Percentiles rank a stretch among this genome's conserved stretches.
Evolutionary conservation across 2,888 invertebrate genomes (phyloP).

Genomic region (Parasteatoda lunata): DNA sequence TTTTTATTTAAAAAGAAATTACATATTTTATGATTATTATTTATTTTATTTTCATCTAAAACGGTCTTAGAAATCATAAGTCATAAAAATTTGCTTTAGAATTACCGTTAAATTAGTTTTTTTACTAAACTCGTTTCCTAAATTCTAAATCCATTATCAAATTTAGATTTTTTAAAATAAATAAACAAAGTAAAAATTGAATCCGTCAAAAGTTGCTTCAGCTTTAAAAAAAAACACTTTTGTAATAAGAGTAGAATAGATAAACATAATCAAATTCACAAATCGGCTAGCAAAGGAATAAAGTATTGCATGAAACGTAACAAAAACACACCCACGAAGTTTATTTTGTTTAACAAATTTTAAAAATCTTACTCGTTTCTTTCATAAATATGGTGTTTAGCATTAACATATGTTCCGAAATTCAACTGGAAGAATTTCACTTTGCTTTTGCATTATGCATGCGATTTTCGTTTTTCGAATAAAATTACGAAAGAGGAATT

Average conservation of each 20-base stretch:
- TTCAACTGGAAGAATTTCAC: background rate
- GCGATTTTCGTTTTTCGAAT: conserved; percentile 21
- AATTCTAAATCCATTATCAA: background rate
- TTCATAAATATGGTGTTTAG: conserved; percentile 26
- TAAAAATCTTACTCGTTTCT: conserved; percentile 20
- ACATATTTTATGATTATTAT: too few species aligned
- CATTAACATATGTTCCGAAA: conserved; percentile 45
- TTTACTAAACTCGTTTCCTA: background rate
- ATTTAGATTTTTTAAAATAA: background rate
- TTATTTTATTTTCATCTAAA: too few species aligned
- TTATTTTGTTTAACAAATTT: conserved; percentile 46
- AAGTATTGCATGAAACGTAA: background rate
- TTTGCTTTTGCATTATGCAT: conserved; percentile 42
- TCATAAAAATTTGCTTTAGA: background rate
- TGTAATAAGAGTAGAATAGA: background rate
- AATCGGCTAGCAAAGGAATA: background rate
- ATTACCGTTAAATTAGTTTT: background rate
- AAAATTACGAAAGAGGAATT: conserved; percentile 26
- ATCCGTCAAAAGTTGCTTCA: background rate
- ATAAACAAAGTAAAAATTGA: background rate
- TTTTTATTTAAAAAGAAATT: too few species aligned
- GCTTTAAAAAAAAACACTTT: background rate
- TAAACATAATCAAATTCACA: background rate
- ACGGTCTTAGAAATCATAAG: too few species aligned
- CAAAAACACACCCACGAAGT: conserved; percentile 1